Evolutionary conservation across 2,797 vertebrate species (phyloP), one percentile per base, ranked within the genome.

Genomic region (Sylvilagus floridanus): DNA sequence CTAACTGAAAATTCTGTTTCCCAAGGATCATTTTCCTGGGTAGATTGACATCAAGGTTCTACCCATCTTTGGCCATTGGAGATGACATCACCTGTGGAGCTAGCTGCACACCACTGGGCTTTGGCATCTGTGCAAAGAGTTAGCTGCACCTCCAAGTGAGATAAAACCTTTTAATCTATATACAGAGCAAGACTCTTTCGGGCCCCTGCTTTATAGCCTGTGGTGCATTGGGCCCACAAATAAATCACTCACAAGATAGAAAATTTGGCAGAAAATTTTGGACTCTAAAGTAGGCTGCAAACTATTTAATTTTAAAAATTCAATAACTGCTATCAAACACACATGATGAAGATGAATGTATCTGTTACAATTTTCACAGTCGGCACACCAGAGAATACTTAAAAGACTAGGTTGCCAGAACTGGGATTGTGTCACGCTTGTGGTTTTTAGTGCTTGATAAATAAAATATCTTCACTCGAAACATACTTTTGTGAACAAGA

Each of bases 301-400:
- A 96, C 75, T 86, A 78, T 95, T 95, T 94, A 96, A 97, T 96
- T 97, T 95, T 21, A 95, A 95, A 95, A 95, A 95, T 92, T 95
- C 91, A 96, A 84, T 97, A 97, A 90, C 85, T 63, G 88, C 72
- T 95, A 94, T 96, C 96, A 97, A 95, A 93, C 75, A 84, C 73
- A 89, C 63, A 91, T 91, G 93, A 95, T 96, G 93, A 96, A 97
- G 94, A 97, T 93, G 77, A 97, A 96, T 96, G 79, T 79, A 26
- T 91, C 92, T 81, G 72, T n/a, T 78, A 9, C 72, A 93, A 47
- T 92, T 96, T 95, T 96, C 85, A 65, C 82, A 96, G 72, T 78
- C 87, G 94, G 71, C 68, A 90, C 90, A 85, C 84, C 72, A 88
- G 93, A 96, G 90, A 95, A 68, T 83, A 88, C 87, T 87, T 81